Evolutionary conservation across 2,888 invertebrate species (phyloP), one percentile per base, ranked within the genome.

Genomic region (Acronicta leporina): DNA sequence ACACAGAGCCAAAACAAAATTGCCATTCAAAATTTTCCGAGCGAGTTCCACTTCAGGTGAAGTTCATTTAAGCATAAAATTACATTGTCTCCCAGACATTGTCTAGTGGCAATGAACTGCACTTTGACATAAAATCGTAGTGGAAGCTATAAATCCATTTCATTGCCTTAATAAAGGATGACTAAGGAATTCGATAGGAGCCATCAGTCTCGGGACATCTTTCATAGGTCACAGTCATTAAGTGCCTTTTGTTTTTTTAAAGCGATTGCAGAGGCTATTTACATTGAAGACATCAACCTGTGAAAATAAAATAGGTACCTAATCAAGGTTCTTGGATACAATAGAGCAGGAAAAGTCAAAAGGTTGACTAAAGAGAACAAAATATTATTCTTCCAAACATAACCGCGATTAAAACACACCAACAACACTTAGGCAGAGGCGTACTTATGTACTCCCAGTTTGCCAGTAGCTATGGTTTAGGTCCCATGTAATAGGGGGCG

Each of bases 111-210:
- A 93, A 92, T 94, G 94, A 94, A 94, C 94, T 94, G 89, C 93
- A 92, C 93, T 94, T 94, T 93, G 94, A 93, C 94, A 94, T 94
- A 91, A 94, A 94, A 92, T 94, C 83, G 87, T 90, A 90, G 91
- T 90, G 87, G 88, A 87, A 79, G 90, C 87, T 88, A 91, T 93
- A 93, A 94, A 94, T 93, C 91, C 88, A 87, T 92, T 94, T 94
- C 88, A 93, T 93, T 92, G 81, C 92, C 90, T 90, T 90, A 92
- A 93, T 94, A 94, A 94, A 94, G 87, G 86, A 87, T 87, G 92
- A 91, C 87, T 87, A 86, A 89, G 89, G 88, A 86, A 89, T 90
- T 86, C 83, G 87, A 90, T 91, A 89, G 91, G 80, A 90, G 84
- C 85, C 88, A 90, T 92, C 89, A 88, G 86, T 89, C 87, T 86